phyloP scores from a whole-genome alignment of 2,113 vertebrate genomes.

The Pantherophis guttatus region DNA sequence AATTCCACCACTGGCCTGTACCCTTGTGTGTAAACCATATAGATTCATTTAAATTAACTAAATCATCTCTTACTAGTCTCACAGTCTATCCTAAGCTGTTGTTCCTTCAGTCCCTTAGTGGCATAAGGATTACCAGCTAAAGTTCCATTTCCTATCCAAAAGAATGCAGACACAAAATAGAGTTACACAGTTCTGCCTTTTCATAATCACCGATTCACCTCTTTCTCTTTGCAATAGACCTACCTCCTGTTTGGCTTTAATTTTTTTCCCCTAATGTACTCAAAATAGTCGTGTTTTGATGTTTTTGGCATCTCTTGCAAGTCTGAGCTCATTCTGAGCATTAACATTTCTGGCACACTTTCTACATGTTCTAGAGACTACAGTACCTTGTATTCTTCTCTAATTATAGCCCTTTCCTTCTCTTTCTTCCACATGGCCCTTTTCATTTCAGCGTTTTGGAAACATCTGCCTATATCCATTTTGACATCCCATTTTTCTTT shows the following conservation, averaged over 20 bases:
- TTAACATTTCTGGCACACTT: neutral
- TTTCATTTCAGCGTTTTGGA: neutral
- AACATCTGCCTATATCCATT: neutral
- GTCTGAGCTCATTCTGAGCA: neutral
- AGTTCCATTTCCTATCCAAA: neutral
- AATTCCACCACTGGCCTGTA: neutral
- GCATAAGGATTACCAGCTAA: neutral
- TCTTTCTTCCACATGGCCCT: neutral
- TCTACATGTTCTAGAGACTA: neutral
- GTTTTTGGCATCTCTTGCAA: neutral
- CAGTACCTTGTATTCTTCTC: neutral
- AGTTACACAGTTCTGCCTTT: neutral
- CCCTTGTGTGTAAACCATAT: neutral
- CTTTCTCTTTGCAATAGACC: neutral
- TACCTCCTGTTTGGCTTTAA: neutral
- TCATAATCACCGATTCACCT: neutral
- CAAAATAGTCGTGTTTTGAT: neutral
- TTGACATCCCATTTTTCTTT: neutral
- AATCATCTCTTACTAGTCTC: neutral
- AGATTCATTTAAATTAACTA: neutral
- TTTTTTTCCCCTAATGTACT: neutral
- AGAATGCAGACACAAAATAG: neutral
- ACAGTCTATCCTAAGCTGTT: neutral
- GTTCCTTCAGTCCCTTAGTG: neutral
- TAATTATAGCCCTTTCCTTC: neutral